A percentile compares a stretch with the other conserved stretches of the same genome.
These are phyloP conservation scores for Loxodonta africana DNA, from an alignment of 2,113 vertebrate genomes.

Conservation along the genomic window DNA sequence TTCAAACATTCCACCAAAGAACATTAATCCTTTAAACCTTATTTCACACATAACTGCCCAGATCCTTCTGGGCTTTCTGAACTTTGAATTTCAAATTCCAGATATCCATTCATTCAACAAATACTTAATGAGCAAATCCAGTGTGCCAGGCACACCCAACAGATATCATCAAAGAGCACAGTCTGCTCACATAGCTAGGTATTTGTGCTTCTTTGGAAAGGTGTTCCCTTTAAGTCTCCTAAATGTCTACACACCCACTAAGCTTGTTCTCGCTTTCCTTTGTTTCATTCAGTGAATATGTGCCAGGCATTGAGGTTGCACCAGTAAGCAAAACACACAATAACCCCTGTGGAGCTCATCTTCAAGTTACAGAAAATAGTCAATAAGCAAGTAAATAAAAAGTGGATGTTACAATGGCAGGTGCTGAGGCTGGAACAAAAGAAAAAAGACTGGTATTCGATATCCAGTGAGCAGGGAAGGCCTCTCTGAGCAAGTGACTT, in stretches of 20 bases:
- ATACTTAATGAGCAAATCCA: background rate
- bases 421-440: background rate
- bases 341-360: background rate
- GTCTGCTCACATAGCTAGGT: background rate
- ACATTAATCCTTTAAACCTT: background rate
- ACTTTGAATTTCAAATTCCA: slow-evolving; percentile 17
- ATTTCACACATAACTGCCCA: background rate
- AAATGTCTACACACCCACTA: background rate
- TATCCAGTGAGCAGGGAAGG: background rate
- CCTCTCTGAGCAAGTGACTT: background rate
- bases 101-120: background rate
- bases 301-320: background rate
- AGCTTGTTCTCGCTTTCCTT: background rate
- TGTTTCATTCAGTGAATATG: background rate
- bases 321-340: background rate
- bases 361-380: background rate
- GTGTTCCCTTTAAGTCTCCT: background rate
- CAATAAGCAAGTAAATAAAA: background rate
- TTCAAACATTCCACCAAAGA: background rate
- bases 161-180: background rate
- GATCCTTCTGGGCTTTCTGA: background rate
- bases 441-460: background rate
- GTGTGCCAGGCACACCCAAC: background rate
- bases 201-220: background rate
- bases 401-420: background rate